Evolutionary conservation across 2,113 vertebrate species (phyloP), one percentile per base, ranked within the genome.

Genomic region (Puntigrus tetrazona): DNA sequence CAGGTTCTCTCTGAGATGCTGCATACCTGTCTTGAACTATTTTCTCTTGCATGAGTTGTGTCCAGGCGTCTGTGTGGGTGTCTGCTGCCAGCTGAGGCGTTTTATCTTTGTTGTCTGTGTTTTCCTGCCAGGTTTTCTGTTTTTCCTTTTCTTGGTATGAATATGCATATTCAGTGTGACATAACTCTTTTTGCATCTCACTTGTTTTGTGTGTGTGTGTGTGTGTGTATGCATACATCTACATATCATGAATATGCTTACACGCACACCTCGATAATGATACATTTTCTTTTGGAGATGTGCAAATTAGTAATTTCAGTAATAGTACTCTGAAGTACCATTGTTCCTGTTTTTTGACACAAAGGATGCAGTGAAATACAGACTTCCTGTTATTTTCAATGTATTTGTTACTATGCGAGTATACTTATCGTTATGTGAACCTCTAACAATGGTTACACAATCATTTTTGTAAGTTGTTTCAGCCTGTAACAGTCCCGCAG

Each of bases 71-170:
- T 78, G 52, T 43, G 85, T 86, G 65, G 81, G 18, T 55, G 34
- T 29, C 5, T 63, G 31, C 72, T 41, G 41, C 20, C 6, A 69
- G 59, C n/a, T 67, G 13, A 43, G 22, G 45, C 14, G 0, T 41
- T 76, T 82, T 70, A 50, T 75, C 73, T 57, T 43, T 81, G 47
- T 57, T 43, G 25, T 86, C 16, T 76, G 16, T 81, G 7, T 45
- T 63, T 41, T 81, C 34, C 78, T 74, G 27, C 27, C 70, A 75
- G 72, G 50, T 47, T 47, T 73, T 25, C 45, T 5, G 36, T 36
- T 50, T 8, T 67, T 25, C 36, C 0, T 43, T 74, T 29, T 18
- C 10, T 41, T 29, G 9, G n/a, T 57, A 45, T 29, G 5, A 65
- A 50, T 65, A 79, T 79, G 34, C 36, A 63, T 63, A 25, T 55